Evolutionary conservation across 2,113 vertebrate genomes (phyloP).

Genomic region (Chloebia gouldiae): DNA sequence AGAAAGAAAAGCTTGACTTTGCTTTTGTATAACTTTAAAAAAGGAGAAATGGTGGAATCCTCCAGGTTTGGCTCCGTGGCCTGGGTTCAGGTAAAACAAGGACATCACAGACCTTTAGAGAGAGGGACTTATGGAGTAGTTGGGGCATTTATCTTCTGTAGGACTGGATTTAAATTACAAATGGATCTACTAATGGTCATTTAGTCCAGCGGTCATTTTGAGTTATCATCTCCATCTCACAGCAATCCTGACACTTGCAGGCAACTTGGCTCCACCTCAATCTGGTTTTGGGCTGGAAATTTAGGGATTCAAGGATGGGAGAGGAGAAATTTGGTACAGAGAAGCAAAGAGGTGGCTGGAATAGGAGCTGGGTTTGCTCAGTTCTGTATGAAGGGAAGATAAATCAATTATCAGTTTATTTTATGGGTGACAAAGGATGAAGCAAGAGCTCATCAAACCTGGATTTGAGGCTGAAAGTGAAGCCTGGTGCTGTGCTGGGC

Average conservation of each 20-base stretch:
- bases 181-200: neutral
- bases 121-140: neutral
- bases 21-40: rapidly evolving
- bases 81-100: neutral
- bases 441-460: neutral
- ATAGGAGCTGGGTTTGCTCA: neutral
- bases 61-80: neutral
- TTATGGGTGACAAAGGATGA: neutral
- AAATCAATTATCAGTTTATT: no score
- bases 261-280: neutral
- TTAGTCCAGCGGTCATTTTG: neutral
- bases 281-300: neutral
- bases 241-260: neutral
- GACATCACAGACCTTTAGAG: neutral
- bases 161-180: conserved; percentile 3
- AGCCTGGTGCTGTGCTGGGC: neutral
- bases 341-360: neutral
- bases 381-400: neutral
- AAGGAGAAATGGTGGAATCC: neutral
- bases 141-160: neutral
- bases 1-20: neutral
- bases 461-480: neutral
- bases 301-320: neutral
- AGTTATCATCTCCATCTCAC: neutral
- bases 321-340: rapidly evolving